Base-by-base conservation (phyloP, 2,797 vertebrate genomes). In the Melanotaenia trifasciata region DNA sequence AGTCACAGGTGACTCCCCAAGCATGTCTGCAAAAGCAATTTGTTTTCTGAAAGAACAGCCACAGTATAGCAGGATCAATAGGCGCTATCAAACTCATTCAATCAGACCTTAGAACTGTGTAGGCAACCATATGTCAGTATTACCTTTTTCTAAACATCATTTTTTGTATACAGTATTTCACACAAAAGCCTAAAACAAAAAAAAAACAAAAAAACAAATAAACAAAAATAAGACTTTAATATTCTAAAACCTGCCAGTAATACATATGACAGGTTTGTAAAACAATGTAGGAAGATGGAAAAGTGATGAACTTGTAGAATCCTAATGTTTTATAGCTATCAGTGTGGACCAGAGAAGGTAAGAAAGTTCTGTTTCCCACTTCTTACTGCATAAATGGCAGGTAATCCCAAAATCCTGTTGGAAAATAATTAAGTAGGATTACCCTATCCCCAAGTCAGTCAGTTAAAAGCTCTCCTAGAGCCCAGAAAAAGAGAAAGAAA, bases 41-140 rank as follows among this genome's bases (percentile, higher is more conserved):
- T 91, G 81, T 91, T 87, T 87, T 83, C 70, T 79, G 86, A 90
- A 88, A 89, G 90, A 91, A 90, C 74, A 78, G 84, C 81, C 79
- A 78, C 88, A 84, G 57, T 69, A 79, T 72, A 76, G 84, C 70
- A 68, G 76, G 90, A 91, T 92, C 88, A 86, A 92, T 90, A 87
- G 45, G 26, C 53, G 73, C 87, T 76, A 87, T 91, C 87, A 90
- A 85, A 89, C 68, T 58, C 76, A 83, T 90, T 90, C 81, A 88
- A 79, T 90, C 87, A 90, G 85, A 79, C 76, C 76, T 84, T 80
- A 86, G 73, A 83, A 79, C 78, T 71, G 65, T 83, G 73, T 88
- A 74, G 74, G 77, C 72, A 68, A 54, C 67, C 60, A 71, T 84
- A 84, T 84, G 51, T 85, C 24, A 64, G 32, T 62, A 76, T 85